phyloP scores from a whole-genome alignment of 2,113 vertebrate genomes.

The Equus quagga region DNA sequence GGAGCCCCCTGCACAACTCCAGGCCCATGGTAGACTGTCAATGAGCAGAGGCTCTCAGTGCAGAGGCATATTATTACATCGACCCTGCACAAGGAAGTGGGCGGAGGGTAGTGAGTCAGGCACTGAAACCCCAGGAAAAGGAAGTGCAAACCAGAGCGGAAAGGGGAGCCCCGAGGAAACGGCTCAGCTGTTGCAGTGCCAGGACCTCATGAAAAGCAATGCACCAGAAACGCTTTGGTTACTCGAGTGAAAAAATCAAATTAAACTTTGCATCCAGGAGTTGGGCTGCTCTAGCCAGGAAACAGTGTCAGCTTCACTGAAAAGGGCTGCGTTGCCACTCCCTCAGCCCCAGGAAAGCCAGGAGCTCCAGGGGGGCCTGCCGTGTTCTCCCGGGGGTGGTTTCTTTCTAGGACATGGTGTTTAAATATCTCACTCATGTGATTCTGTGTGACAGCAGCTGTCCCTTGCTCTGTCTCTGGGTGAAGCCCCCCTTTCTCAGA shows the following conservation, averaged over 20 bases:
- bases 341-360: neutral
- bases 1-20: neutral
- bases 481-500: neutral
- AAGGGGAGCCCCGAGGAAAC: conserved; percentile 35
- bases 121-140: neutral
- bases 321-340: neutral
- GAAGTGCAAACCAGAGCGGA: neutral
- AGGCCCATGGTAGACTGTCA: neutral
- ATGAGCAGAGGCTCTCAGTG: neutral
- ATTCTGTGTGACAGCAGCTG: neutral
- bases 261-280: conserved; percentile 79
- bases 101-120: neutral
- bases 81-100: neutral
- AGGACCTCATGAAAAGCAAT: conserved; percentile 67
- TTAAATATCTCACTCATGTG: neutral
- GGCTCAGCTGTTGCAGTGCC: conserved; percentile 35
- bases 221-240: conserved; percentile 80
- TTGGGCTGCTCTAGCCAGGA: conserved; percentile 60
- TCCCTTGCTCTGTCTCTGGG: neutral
- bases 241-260: conserved; percentile 84
- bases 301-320: conserved; percentile 57
- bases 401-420: neutral
- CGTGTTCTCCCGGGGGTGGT: neutral
- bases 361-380: neutral
- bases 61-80: neutral